phyloP scores from a whole-genome alignment of 2,113 vertebrate species.

The Melanerpes formicivorus region DNA sequence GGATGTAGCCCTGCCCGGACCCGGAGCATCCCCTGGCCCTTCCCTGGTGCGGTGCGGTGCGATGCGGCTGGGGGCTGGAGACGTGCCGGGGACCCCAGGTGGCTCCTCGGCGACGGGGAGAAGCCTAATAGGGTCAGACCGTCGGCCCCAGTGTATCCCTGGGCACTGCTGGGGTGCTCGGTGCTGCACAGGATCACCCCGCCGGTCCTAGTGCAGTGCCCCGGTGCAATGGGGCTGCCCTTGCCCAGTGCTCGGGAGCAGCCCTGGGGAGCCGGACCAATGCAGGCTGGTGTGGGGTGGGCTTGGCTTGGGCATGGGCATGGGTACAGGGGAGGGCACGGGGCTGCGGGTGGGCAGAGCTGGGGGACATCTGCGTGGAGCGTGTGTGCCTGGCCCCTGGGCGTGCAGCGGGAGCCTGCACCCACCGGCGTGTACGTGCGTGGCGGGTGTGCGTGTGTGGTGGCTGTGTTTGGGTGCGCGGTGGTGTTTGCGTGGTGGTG shows the following conservation, averaged over 20 bases:
- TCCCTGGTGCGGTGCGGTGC: neutral
- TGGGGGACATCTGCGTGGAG: neutral
- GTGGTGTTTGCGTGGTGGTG: slow-evolving; percentile 33
- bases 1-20: neutral
- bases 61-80: neutral
- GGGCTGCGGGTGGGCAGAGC: neutral
- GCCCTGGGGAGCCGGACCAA: neutral
- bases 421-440: neutral
- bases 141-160: too few species aligned
- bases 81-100: neutral
- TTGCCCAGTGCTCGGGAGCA: neutral
- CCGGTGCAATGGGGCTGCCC: neutral
- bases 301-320: neutral
- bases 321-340: neutral
- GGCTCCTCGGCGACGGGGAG: neutral
- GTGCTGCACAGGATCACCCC: neutral
- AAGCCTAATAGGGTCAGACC: too few species aligned
- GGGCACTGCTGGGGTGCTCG: neutral
- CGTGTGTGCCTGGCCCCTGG: neutral
- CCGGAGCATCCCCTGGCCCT: neutral
- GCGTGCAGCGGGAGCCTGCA: neutral
- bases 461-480: slow-evolving; percentile 62
- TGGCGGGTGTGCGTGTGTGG: neutral
- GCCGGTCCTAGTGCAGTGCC: neutral
- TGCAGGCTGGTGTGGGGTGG: too few species aligned